phyloP scores from a whole-genome alignment of 2,888 invertebrate genomes.

The Lithosia quadra region DNA sequence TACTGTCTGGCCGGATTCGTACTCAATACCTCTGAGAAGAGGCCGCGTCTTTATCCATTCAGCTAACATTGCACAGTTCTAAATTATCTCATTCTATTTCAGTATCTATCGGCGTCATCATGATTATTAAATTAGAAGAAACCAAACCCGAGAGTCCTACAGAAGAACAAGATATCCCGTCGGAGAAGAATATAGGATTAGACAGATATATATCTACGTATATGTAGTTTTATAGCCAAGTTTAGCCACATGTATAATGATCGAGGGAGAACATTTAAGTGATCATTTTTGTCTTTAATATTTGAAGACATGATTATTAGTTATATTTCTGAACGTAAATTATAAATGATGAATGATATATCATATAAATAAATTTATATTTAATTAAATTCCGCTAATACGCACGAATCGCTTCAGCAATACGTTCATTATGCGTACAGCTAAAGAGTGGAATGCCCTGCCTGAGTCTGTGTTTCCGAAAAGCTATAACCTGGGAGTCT shows the following conservation, averaged over 20 bases:
- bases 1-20: too few relatives aligned
- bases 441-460: too few relatives aligned
- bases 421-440: too few relatives aligned
- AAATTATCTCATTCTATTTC: constrained; percentile 42
- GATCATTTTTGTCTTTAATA: not conserved
- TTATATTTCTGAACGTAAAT: not conserved
- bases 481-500: too few relatives aligned
- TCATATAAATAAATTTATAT: too few relatives aligned
- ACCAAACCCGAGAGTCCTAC: constrained; percentile 48
- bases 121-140: constrained; percentile 74
- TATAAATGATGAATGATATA: not conserved
- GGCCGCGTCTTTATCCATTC: too few relatives aligned
- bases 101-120: constrained; percentile 80
- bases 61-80: too few relatives aligned
- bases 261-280: constrained; percentile 2
- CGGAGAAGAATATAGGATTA: constrained; percentile 67
- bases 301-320: not conserved
- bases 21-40: too few relatives aligned
- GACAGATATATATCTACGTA: constrained; percentile 82
- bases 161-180: constrained; percentile 47
- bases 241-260: constrained; percentile 11
- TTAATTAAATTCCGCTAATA: too few relatives aligned
- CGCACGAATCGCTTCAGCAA: too few relatives aligned
- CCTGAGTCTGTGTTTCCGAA: too few relatives aligned
- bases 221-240: constrained; percentile 62